Percentiles rank a stretch among this genome's conserved stretches.
These are phyloP conservation scores for Leuctra nigra DNA, from an alignment of 2,888 invertebrate species.

Conservation along the genomic window DNA sequence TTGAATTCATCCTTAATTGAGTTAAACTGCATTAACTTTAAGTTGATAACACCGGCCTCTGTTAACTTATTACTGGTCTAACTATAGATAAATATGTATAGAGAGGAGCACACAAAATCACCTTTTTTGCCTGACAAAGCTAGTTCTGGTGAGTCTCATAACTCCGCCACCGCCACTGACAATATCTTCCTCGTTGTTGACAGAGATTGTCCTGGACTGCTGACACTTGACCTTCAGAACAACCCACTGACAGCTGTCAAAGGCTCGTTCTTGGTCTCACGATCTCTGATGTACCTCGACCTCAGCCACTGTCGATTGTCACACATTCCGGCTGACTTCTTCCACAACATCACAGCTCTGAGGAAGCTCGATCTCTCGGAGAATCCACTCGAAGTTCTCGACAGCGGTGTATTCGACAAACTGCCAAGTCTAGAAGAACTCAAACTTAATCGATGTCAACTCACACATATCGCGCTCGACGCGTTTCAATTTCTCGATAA, in stretches of 20 bases:
- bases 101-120: too few species aligned
- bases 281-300: conserved; percentile 60
- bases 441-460: conserved; percentile 57
- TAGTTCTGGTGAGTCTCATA: neutral
- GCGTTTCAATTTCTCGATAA: conserved; percentile 52
- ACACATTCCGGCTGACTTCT: conserved; percentile 54
- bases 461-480: conserved; percentile 49
- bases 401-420: conserved; percentile 53
- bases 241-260: conserved; percentile 55
- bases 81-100: too few species aligned
- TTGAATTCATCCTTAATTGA: too few species aligned
- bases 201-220: conserved; percentile 62
- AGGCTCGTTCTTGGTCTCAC: conserved; percentile 58
- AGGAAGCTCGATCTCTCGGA: conserved; percentile 62
- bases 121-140: too few species aligned
- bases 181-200: conserved; percentile 30
- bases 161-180: neutral
- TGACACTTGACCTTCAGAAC: conserved; percentile 61
- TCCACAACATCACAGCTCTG: conserved; percentile 57
- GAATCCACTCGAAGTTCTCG: conserved; percentile 54
- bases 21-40: too few species aligned
- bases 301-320: conserved; percentile 57
- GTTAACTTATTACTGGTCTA: too few species aligned
- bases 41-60: too few species aligned
- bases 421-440: conserved; percentile 58